Evolutionary conservation across 1,140 invertebrate genomes (phyloP).

Genomic region (Musca domestica): DNA sequence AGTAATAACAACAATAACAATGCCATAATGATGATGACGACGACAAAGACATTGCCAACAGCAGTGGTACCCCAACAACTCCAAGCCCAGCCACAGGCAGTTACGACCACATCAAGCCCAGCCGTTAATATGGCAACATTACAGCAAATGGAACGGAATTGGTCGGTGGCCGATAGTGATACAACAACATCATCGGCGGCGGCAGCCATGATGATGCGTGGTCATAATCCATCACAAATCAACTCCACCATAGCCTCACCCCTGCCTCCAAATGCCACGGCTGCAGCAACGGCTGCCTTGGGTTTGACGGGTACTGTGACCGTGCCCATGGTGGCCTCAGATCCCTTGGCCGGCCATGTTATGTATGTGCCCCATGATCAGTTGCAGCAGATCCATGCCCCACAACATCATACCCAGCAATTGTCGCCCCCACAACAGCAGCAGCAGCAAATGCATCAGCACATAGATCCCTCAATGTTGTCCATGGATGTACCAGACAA

Average conservation of each 20-base stretch:
- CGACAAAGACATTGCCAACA: slow-evolving; percentile 20
- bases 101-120: neutral
- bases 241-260: neutral
- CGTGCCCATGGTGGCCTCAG: neutral
- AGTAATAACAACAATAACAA: slow-evolving; percentile 9
- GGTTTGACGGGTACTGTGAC: slow-evolving; percentile 2
- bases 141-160: slow-evolving; percentile 47
- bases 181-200: slow-evolving; percentile 31
- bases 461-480: slow-evolving; percentile 4
- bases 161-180: slow-evolving; percentile 50
- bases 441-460: slow-evolving; percentile 13
- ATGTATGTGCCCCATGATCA: slow-evolving; percentile 42
- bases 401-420: slow-evolving; percentile 2
- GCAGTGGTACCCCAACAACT: too few relatives aligned
- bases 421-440: slow-evolving; percentile 29
- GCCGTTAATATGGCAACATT: slow-evolving; percentile 41
- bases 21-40: slow-evolving; percentile 18
- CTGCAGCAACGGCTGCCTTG: slow-evolving; percentile 1
- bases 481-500: slow-evolving; percentile 13
- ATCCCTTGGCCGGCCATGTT: slow-evolving; percentile 27
- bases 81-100: too few relatives aligned
- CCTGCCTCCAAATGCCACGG: neutral
- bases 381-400: slow-evolving; percentile 1
- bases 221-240: slow-evolving; percentile 29
- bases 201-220: slow-evolving; percentile 27